Conservation (phyloP, 2,888 invertebrate genomes). For the Endomychus coccineus region DNA sequence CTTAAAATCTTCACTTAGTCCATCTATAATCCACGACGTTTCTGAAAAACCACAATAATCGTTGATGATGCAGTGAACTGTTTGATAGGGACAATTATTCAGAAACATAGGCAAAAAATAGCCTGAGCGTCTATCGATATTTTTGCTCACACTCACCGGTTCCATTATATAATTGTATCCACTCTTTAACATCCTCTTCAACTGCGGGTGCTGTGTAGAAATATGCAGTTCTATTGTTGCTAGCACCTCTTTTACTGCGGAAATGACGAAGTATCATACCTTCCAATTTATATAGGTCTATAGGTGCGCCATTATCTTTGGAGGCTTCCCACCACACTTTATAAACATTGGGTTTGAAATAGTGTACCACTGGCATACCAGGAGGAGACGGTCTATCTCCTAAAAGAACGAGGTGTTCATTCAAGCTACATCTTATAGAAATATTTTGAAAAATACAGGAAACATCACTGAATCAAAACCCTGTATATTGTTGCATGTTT, state of each 20-base stretch:
- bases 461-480: no score
- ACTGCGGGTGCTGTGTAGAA: conserved; percentile 44
- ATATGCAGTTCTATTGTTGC: conserved; percentile 34
- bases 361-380: conserved; percentile 65
- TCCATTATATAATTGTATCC: conserved; percentile 68
- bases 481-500: no score
- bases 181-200: conserved; percentile 53
- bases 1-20: conserved; percentile 53
- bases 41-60: conserved; percentile 50
- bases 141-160: conserved; percentile 52
- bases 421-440: no score
- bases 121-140: no score
- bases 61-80: no score
- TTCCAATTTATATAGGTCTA: conserved; percentile 69
- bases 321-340: conserved; percentile 78
- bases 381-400: conserved; percentile 76
- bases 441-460: no score
- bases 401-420: conserved; percentile 36
- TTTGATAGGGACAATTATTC: no score
- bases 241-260: conserved; percentile 36
- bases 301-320: conserved; percentile 66
- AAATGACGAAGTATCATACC: conserved; percentile 45
- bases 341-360: conserved; percentile 63
- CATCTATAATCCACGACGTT: conserved; percentile 72
- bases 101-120: no score